Conservation (phyloP, 2,113 vertebrate genomes). For the Glaucomys volans region DNA sequence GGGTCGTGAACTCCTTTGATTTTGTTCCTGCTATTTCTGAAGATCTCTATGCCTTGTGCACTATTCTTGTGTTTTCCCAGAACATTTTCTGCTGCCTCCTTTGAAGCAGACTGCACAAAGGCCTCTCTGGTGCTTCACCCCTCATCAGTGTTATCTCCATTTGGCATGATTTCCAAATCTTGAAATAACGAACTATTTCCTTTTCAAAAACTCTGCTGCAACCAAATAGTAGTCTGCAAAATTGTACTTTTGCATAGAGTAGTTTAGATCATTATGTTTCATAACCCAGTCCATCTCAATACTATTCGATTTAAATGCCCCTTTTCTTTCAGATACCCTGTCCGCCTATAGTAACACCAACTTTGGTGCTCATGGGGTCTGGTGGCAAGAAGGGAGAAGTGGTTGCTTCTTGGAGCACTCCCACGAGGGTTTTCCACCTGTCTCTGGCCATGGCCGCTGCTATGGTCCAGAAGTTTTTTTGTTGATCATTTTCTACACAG, state of each 20-base stretch:
- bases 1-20: conserved; percentile 97
- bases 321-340: conserved; percentile 52
- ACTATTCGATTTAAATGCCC: no score
- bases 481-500: not conserved
- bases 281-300: conserved; percentile 96
- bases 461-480: no score
- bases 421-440: no score
- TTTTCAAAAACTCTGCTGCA: conserved; percentile 93
- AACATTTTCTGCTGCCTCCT: conserved; percentile 99
- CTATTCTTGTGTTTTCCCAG: conserved; percentile 99
- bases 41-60: conserved; percentile 99
- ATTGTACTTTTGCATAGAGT: conserved; percentile 95
- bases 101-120: conserved; percentile 99
- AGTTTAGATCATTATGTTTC: conserved; percentile 96
- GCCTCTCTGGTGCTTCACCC: conserved; percentile 99
- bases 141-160: conserved; percentile 99
- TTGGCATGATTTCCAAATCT: conserved; percentile 99
- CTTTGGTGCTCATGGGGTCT: no score
- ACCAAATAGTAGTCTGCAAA: conserved; percentile 97
- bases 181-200: conserved; percentile 99
- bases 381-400: no score
- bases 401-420: no score
- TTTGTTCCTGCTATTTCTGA: conserved; percentile 99
- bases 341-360: no score
- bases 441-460: no score